phyloP scores from a whole-genome alignment of 2,797 vertebrate species.

The Takifugu ocellatus region DNA sequence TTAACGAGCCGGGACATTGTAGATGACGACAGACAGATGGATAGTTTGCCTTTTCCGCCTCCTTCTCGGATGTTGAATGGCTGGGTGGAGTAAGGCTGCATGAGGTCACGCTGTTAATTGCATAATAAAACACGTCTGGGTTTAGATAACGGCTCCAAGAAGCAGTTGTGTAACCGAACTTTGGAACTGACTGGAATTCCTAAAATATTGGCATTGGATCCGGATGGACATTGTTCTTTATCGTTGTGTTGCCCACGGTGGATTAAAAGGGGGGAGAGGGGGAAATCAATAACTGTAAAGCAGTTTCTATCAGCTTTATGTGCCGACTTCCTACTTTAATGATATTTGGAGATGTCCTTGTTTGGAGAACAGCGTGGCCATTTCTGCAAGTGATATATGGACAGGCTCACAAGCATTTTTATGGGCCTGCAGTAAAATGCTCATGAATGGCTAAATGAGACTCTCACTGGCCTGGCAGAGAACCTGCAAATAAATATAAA shows the following conservation, averaged over 20 bases:
- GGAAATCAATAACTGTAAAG: background rate
- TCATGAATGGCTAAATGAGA: constrained; percentile 21
- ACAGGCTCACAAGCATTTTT: constrained; percentile 2
- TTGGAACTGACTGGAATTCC: constrained; percentile 19
- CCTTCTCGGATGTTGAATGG: constrained; percentile 55
- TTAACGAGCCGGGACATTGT: background rate
- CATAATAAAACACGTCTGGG: constrained; percentile 57
- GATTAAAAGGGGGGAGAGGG: background rate
- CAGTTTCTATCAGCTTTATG: constrained; percentile 2
- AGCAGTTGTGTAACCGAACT: constrained; percentile 40
- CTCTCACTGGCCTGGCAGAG: too few species aligned
- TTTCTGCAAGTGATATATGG: constrained; percentile 25
- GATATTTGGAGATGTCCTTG: constrained; percentile 4
- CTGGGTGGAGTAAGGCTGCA: constrained; percentile 40
- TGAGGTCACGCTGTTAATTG: constrained; percentile 62
- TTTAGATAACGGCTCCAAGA: constrained; percentile 55
- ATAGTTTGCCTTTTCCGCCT: constrained; percentile 68
- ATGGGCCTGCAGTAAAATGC: constrained; percentile 5
- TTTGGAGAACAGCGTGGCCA: background rate
- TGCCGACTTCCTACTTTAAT: constrained; percentile 8
- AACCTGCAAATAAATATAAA: too few species aligned
- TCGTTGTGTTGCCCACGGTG: constrained; percentile 5
- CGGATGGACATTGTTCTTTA: background rate
- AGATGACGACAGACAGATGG: constrained; percentile 2
- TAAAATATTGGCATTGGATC: background rate